These are phyloP conservation scores for Drosophila dives DNA, from an alignment of 2,888 invertebrate genomes.

Conservation along the genomic window DNA sequence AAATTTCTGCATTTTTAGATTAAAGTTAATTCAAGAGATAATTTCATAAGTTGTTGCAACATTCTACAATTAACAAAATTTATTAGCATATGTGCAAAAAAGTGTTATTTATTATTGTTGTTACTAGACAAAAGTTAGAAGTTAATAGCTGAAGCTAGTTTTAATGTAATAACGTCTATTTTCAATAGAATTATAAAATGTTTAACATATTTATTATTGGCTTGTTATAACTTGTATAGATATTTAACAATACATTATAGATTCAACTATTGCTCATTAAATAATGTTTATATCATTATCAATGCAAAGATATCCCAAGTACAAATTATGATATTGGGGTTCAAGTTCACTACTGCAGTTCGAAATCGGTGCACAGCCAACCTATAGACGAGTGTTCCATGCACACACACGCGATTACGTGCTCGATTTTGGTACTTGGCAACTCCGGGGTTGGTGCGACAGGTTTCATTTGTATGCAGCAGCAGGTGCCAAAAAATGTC, in stretches of 20 bases:
- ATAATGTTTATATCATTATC: constrained; percentile 4
- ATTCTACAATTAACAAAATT: background rate
- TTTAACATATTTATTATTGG: background rate
- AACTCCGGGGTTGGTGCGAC: constrained; percentile 1
- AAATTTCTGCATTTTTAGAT: background rate
- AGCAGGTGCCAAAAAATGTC: constrained; percentile 12
- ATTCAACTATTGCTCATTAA: background rate
- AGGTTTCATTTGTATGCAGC: constrained; percentile 62
- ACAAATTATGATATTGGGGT: constrained; percentile 23
- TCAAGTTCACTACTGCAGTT: constrained; percentile 54
- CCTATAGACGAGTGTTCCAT: constrained; percentile 14
- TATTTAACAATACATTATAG: background rate
- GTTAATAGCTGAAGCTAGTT: background rate
- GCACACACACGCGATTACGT: constrained; percentile 31
- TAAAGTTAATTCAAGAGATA: background rate
- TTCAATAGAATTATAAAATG: background rate
- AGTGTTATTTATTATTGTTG: background rate
- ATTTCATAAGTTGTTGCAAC: background rate
- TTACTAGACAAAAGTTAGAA: background rate
- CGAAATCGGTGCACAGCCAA: constrained; percentile 3
- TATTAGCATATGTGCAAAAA: background rate
- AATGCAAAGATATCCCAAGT: background rate
- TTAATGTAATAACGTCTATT: background rate
- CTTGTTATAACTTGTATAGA: background rate
- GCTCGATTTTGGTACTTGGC: constrained; percentile 7